Conservation (phyloP, 1,140 invertebrate species). For the Aphis craccivora region DNA sequence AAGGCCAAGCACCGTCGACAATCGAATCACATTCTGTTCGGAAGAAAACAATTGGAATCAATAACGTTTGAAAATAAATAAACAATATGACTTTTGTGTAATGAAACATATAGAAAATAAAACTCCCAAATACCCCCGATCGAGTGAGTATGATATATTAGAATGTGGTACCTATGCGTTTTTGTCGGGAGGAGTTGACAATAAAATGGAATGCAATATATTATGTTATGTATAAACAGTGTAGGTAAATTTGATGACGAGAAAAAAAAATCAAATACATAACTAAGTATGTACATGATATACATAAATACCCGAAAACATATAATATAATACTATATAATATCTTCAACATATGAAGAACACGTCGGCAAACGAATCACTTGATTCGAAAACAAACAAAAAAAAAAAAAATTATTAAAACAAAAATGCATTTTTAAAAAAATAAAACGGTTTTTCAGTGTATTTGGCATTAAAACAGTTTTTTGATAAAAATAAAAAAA, state of each 20-base stretch:
- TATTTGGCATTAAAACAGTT: constrained; percentile 15
- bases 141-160: not conserved
- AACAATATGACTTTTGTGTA: not conserved
- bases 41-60: constrained; percentile 2
- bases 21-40: not conserved
- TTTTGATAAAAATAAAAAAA: constrained; percentile 8
- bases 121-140: not conserved
- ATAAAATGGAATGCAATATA: constrained; percentile 52
- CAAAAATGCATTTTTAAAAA: constrained; percentile 1
- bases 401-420: constrained; percentile 32
- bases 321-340: not conserved
- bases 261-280: not conserved
- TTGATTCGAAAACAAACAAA: not conserved
- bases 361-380: not conserved
- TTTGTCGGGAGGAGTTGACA: not conserved
- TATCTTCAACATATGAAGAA: not conserved
- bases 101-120: not conserved
- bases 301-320: not conserved
- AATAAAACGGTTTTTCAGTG: not conserved
- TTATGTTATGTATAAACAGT: not conserved
- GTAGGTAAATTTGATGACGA: not conserved
- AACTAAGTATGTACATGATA: not conserved
- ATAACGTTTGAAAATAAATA: not conserved
- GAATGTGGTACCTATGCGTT: not conserved
- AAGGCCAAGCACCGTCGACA: constrained; percentile 16